Percentiles rank a stretch among this genome's conserved stretches.
phyloP scores from a whole-genome alignment of 2,113 vertebrate genomes.

The Chaetodon trifascialis region DNA sequence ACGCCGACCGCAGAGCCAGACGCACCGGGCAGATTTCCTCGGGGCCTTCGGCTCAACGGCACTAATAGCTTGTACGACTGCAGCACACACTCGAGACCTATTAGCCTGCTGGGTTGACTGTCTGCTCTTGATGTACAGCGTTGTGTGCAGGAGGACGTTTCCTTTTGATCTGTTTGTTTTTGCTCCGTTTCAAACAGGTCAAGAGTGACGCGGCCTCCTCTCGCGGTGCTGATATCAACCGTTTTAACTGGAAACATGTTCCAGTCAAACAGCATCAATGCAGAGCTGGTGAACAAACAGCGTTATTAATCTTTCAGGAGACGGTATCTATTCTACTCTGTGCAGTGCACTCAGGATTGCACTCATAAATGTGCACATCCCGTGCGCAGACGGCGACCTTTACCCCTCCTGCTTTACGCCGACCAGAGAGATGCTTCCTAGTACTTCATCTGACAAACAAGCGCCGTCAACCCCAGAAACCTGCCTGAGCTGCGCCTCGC shows the following conservation, averaged over 20 bases:
- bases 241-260: conserved; percentile 33
- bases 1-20: conserved; percentile 35
- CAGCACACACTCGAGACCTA: conserved; percentile 42
- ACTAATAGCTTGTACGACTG: conserved; percentile 57
- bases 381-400: conserved; percentile 39
- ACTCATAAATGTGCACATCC: conserved; percentile 45
- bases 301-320: conserved; percentile 65
- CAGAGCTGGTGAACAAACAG: conserved; percentile 39
- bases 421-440: background rate
- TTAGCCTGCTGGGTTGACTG: conserved; percentile 47
- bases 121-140: conserved; percentile 21
- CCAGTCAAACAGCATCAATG: conserved; percentile 27
- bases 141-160: background rate
- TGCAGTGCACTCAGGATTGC: conserved; percentile 33
- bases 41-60: conserved; percentile 25
- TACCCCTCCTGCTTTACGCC: conserved; percentile 10
- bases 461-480: background rate
- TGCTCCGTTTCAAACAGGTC: conserved; percentile 33
- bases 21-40: conserved; percentile 42
- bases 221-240: conserved; percentile 45
- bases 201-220: background rate
- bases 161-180: conserved; percentile 16
- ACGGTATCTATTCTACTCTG: conserved; percentile 23
- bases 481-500: background rate
- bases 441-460: background rate